Conservation (phyloP, 2,113 vertebrate species). For the Seriola aureovittata region DNA sequence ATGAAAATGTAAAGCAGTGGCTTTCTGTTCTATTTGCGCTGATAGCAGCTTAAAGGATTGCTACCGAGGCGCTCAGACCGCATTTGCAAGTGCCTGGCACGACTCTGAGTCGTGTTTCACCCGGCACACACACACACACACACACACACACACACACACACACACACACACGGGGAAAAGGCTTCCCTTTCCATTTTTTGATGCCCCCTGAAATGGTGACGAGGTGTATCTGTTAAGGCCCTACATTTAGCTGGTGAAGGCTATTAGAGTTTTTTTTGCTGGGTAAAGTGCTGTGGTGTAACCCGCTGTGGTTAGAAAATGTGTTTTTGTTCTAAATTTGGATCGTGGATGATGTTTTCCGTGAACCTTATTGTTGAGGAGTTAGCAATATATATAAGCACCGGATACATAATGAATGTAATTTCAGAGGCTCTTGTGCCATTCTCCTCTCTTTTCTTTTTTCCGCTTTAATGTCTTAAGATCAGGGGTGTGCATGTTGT, state of each 20-base stretch:
- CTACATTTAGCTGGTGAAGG: constrained; percentile 30
- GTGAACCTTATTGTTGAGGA: constrained; percentile 12
- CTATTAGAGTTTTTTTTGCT: constrained; percentile 51
- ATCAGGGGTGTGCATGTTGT: constrained; percentile 39
- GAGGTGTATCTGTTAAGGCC: constrained; percentile 19
- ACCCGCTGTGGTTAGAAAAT: constrained; percentile 6
- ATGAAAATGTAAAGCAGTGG: constrained; percentile 76
- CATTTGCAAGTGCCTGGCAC: constrained; percentile 72
- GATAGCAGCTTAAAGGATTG: constrained; percentile 75
- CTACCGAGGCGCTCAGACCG: constrained; percentile 65
- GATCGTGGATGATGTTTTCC: constrained; percentile 1
- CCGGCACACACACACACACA: constrained; percentile 31
- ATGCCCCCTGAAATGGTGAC: constrained; percentile 18
- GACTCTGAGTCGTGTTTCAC: constrained; percentile 64
- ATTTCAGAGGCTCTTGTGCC: constrained; percentile 34
- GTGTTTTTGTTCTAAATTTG: constrained; percentile 22
- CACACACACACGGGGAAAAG: constrained; percentile 46
- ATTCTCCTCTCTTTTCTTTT: not conserved
- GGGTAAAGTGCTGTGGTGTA: constrained; percentile 47
- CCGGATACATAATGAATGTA: constrained; percentile 52
- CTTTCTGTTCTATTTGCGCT: constrained; percentile 74
- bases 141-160: too few species aligned
- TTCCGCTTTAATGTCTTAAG: constrained; percentile 28
- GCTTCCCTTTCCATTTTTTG: constrained; percentile 46
- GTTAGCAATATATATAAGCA: constrained; percentile 32